Evolutionary conservation across 2,888 invertebrate genomes (phyloP), one percentile per base, ranked within the genome.

Genomic region (Liodrosophila aerea): DNA sequence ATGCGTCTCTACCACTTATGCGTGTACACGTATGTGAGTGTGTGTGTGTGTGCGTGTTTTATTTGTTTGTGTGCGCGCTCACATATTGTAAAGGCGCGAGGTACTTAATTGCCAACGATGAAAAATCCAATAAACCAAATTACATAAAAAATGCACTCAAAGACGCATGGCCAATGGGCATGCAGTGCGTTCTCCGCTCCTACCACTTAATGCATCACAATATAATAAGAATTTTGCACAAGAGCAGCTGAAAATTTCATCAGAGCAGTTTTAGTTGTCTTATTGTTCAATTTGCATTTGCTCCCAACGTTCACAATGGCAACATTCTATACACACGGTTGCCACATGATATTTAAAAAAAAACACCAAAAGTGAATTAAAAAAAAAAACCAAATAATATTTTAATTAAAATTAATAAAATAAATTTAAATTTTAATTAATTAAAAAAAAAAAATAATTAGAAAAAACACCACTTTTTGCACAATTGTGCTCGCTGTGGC

Each of bases 81-180:
- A 61, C 58, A 66, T 78, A 68, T 58, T 75, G 65, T 68, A 71
- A 78, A 78, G 82, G 76, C 76, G 76, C 77, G 76, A 74, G 78
- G 61, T 59, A 62, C 65, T 68, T 67, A 64, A 82, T 72, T 72
- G 69, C 62, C 51, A 61, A 62, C 61, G 49, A 81, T 52, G 60
- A 70, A 82, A 73, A 71, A 77, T 61, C 63, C 73, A 78, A 82
- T 75, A 78, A 70, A 58, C 47, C 33, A 62, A 78, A 78, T 82
- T 82, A 82, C 60, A 78, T 78, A 71, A 71, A 66, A 61, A 46
- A 34, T 22, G 22, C 12, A n/a, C n/a, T n/a, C n/a, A n/a, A n/a
- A n/a, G n/a, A n/a, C n/a, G n/a, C n/a, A n/a, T n/a, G n/a, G n/a
- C n/a, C n/a, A n/a, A n/a, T n/a, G n/a, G n/a, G n/a, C n/a, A n/a